A percentile compares a stretch with the other conserved stretches of the same genome.
phyloP scores from a whole-genome alignment of 2,888 invertebrate genomes.

The Desoria tigrina region DNA sequence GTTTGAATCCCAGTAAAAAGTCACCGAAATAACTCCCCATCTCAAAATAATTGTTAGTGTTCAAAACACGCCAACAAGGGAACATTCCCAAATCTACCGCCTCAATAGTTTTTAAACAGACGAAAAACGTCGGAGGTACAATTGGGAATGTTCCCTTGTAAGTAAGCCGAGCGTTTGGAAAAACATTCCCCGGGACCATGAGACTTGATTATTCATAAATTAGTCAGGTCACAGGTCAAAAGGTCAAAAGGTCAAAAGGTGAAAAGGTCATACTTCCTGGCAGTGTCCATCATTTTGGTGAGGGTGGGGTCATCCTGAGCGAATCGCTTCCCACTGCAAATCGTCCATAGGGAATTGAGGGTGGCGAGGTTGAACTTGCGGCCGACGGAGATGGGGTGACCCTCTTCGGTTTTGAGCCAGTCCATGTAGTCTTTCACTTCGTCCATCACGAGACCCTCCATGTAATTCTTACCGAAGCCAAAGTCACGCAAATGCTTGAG shows the following conservation, averaged over 20 bases:
- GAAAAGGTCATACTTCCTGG: background rate
- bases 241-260: background rate
- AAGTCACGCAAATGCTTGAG: conserved; percentile 27
- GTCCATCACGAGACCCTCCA: conserved; percentile 26
- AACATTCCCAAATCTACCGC: no score
- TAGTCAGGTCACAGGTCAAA: background rate
- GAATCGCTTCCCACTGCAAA: conserved; percentile 28
- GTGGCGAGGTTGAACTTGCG: conserved; percentile 32
- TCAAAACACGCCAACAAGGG: no score
- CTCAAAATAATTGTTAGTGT: no score
- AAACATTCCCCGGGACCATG: no score
- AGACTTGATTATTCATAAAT: no score
- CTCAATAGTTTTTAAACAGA: no score
- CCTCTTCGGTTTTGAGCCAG: conserved; percentile 25
- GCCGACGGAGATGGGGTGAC: conserved; percentile 23
- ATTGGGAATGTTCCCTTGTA: background rate
- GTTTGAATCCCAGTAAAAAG: no score
- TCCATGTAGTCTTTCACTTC: conserved; percentile 25
- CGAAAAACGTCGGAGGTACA: no score
- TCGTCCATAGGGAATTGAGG: conserved; percentile 34
- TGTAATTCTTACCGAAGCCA: conserved; percentile 30
- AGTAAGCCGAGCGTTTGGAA: background rate
- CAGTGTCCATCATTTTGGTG: conserved; percentile 14
- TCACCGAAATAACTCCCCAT: no score
- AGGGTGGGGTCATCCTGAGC: conserved; percentile 36